Evolutionary conservation across 2,113 vertebrate species (phyloP).

Genomic region (Nothoprocta pentlandii): DNA sequence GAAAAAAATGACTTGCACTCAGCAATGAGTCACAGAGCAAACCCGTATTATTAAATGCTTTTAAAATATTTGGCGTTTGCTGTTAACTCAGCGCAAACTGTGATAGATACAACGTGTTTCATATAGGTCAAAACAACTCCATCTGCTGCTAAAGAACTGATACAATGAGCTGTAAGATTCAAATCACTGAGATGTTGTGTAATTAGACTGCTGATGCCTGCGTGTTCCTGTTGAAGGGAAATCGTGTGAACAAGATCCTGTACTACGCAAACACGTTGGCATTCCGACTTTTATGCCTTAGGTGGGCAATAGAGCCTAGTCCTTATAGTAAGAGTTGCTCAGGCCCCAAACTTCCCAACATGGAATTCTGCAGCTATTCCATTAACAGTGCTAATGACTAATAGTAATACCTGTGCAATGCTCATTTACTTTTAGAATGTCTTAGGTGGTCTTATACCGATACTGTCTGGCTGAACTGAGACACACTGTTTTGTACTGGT

Average conservation of each 20-base stretch:
- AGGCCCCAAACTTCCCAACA: background rate
- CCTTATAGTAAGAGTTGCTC: background rate
- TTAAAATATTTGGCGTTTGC: background rate
- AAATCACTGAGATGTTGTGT: background rate
- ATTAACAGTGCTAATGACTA: background rate
- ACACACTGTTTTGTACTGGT: background rate
- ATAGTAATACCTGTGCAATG: background rate
- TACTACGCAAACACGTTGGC: background rate
- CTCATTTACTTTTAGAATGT: background rate
- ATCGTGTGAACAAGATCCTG: background rate
- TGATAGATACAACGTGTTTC: background rate
- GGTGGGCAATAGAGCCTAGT: background rate
- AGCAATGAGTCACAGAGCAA: background rate
- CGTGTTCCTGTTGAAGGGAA: background rate
- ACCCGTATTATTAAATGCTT: rapidly evolving
- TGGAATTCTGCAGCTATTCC: background rate
- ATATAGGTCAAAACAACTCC: background rate
- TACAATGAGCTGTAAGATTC: background rate
- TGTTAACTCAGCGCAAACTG: background rate
- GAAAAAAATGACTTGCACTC: background rate
- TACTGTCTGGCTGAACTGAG: background rate
- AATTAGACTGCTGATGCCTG: background rate
- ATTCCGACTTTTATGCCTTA: rapidly evolving
- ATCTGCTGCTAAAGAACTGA: background rate
- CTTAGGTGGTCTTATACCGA: background rate